phyloP scores from a whole-genome alignment of 2,113 vertebrate species.

The Tyrannus savana region DNA sequence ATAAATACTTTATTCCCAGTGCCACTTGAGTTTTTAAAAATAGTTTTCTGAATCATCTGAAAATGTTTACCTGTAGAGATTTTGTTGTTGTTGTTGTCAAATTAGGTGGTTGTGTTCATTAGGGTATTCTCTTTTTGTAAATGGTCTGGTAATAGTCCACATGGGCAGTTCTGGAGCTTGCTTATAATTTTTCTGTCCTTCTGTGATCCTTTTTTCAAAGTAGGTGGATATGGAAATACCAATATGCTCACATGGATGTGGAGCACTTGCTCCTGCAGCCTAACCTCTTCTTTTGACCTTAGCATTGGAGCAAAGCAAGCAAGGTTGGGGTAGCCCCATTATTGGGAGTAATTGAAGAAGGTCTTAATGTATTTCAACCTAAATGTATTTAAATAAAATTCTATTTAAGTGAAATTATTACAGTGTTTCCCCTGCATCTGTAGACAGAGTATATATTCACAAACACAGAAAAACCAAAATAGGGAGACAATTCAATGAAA shows the following conservation, averaged over 20 bases:
- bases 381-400: not conserved
- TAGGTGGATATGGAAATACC: not conserved
- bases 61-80: not conserved
- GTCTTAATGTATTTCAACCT: not conserved
- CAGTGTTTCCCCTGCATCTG: not conserved
- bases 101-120: not conserved
- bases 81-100: not conserved
- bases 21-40: not conserved
- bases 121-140: not conserved
- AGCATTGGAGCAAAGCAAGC: not conserved
- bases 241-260: fast-evolving
- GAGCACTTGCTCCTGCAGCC: not conserved
- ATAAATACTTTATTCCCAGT: not conserved
- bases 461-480: not conserved
- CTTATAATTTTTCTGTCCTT: not conserved
- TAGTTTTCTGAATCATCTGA: not conserved
- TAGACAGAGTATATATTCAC: not conserved
- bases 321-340: not conserved
- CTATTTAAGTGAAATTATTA: not conserved
- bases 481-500: not conserved
- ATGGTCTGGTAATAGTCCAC: not conserved
- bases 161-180: not conserved
- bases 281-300: not conserved
- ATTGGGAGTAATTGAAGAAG: not conserved
- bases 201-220: not conserved